Percentiles rank a stretch among this genome's conserved stretches.
Conservation (phyloP, 2,888 invertebrate genomes). For the Oscheius onirici region DNA sequence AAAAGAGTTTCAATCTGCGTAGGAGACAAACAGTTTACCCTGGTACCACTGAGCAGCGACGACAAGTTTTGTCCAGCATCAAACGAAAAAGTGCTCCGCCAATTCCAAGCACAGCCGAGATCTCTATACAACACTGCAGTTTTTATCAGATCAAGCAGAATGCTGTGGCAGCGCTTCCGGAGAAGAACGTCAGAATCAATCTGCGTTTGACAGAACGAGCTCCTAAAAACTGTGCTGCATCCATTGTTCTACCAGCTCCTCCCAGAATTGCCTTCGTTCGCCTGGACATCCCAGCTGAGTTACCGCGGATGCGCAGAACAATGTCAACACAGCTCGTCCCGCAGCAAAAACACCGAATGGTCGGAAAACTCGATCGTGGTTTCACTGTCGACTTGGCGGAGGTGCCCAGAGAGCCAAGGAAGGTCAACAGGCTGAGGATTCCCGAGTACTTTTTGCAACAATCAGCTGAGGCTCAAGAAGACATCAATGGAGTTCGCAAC, state of each 20-base stretch:
- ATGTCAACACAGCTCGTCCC: slow-evolving; percentile 43
- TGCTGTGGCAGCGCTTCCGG: slow-evolving; percentile 46
- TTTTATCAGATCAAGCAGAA: slow-evolving; percentile 56
- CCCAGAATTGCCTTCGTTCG: slow-evolving; percentile 44
- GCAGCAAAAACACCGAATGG: slow-evolving; percentile 36
- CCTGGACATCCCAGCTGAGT: slow-evolving; percentile 36
- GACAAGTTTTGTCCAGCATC: slow-evolving; percentile 45
- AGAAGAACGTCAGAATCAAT: slow-evolving; percentile 65
- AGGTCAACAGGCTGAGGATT: slow-evolving; percentile 52
- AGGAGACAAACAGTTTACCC: not conserved
- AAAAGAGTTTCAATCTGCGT: slow-evolving; percentile 3
- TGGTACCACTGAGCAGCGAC: slow-evolving; percentile 37
- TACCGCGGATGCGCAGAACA: slow-evolving; percentile 26
- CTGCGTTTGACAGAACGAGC: slow-evolving; percentile 63
- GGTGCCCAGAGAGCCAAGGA: slow-evolving; percentile 43
- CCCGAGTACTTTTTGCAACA: slow-evolving; percentile 55
- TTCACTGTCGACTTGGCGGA: slow-evolving; percentile 48
- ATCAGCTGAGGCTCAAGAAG: slow-evolving; percentile 48
- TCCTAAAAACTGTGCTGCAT: slow-evolving; percentile 43
- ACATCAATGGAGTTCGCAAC: slow-evolving; percentile 48
- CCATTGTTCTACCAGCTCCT: slow-evolving; percentile 48
- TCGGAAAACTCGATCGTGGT: slow-evolving; percentile 49
- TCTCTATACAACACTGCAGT: slow-evolving; percentile 68
- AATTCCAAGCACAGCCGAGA: slow-evolving; percentile 58
- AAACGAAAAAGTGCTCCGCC: slow-evolving; percentile 43